phyloP scores from a whole-genome alignment of 30 jellyfish, hydroid and myxozoan genomes.

The Aurelia sp. region DNA sequence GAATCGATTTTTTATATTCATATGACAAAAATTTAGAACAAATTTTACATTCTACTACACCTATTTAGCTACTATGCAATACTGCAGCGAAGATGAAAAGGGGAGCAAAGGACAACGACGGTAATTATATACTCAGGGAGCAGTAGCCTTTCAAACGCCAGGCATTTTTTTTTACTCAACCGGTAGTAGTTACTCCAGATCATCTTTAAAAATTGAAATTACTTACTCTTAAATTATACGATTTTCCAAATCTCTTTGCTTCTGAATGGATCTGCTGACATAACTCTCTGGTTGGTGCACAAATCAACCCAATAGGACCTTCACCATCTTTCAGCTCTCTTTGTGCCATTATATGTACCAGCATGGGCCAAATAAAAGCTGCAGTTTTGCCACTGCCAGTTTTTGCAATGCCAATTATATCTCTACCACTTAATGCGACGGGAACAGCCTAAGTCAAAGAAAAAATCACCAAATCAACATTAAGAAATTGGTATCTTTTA shows the following conservation, averaged over 20 bases:
- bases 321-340: constrained; percentile 93
- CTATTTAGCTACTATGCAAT: no score
- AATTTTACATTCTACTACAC: no score
- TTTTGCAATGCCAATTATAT: constrained; percentile 97
- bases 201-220: no score
- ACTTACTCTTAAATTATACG: constrained; percentile 89
- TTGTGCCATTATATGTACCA: constrained; percentile 97
- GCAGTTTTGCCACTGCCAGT: constrained; percentile 99
- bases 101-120: no score
- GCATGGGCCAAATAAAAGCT: constrained; percentile 98
- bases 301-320: constrained; percentile 97
- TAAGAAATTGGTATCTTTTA: no score
- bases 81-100: no score
- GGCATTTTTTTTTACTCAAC: no score
- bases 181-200: neutral
- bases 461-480: no score
- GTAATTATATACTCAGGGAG: no score
- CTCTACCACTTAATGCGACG: constrained; percentile 97
- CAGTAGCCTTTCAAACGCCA: no score
- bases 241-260: constrained; percentile 87
- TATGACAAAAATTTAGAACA: no score
- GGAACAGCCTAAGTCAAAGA: constrained; percentile 84
- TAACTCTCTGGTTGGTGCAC: constrained; percentile 99
- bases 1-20: no score
- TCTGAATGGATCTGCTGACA: constrained; percentile 97